Evolutionary conservation across 2,797 vertebrate species (phyloP).

Genomic region (Diplodus puntazzo): DNA sequence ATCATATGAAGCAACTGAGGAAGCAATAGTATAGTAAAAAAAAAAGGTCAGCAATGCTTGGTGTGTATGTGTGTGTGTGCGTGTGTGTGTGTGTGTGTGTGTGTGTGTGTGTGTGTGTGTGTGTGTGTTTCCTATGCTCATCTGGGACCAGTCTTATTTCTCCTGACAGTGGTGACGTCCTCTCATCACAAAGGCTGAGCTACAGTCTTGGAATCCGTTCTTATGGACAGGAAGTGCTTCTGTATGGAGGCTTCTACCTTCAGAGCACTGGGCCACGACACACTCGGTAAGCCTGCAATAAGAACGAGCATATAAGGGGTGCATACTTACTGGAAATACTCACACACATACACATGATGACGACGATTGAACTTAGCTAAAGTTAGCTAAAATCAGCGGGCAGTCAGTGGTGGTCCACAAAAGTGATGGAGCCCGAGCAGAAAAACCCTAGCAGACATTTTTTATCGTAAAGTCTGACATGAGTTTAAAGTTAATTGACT

Average conservation of each 20-base stretch:
- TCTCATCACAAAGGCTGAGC: conserved; percentile 21
- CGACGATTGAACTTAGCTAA: neutral
- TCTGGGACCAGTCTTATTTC: conserved; percentile 36
- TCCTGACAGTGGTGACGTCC: conserved; percentile 31
- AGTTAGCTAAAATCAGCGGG: too few relatives aligned
- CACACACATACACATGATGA: neutral
- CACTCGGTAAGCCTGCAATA: neutral
- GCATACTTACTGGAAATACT: neutral
- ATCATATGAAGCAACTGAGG: neutral
- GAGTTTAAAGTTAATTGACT: neutral
- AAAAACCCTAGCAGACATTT: neutral
- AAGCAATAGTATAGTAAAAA: neutral
- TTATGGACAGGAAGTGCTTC: conserved; percentile 39
- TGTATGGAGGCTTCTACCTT: conserved; percentile 22
- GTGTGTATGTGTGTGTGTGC: neutral
- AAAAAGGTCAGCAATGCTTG: neutral
- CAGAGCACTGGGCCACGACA: neutral
- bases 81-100: neutral
- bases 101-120: neutral
- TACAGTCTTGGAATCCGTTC: conserved; percentile 34
- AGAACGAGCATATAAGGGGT: neutral
- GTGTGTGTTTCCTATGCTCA: conserved; percentile 6
- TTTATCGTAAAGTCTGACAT: neutral
- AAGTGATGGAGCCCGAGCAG: neutral
- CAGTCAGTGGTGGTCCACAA: neutral